Percentiles rank a stretch among this genome's conserved stretches.
Evolutionary conservation across 2,797 vertebrate species (phyloP).

Genomic region (Micrastur ruficollis): DNA sequence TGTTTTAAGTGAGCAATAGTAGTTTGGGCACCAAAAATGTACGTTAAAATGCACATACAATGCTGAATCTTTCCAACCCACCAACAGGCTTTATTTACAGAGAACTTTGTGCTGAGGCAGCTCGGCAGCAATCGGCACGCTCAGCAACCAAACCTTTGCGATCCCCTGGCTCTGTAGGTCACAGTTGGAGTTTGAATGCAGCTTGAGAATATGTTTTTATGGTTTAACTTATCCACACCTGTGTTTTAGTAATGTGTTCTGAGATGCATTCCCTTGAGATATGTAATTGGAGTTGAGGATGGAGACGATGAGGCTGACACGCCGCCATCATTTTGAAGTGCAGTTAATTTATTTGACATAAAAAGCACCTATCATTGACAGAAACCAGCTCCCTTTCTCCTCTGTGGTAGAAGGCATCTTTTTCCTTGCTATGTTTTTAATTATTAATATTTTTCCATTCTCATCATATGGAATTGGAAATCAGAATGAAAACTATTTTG

Average conservation of each 20-base stretch:
- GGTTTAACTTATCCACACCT: background rate
- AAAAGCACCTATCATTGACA: background rate
- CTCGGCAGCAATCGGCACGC: rapidly evolving
- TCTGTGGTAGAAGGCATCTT: background rate
- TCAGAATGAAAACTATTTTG: background rate
- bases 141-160: background rate
- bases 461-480: background rate
- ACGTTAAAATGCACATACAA: rapidly evolving
- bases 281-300: background rate
- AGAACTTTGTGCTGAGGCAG: background rate
- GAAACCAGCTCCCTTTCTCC: background rate
- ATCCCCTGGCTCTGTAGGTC: background rate
- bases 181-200: background rate
- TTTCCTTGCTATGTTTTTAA: background rate
- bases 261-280: background rate
- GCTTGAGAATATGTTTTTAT: background rate
- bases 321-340: background rate
- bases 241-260: background rate
- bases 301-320: background rate
- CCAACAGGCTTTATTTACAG: background rate
- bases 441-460: background rate
- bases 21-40: background rate
- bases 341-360: constrained; percentile 34
- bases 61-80: background rate
- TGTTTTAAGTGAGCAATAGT: background rate